A percentile compares a stretch with the other conserved stretches of the same genome.
These are phyloP conservation scores for Patagioenas fasciata DNA, from an alignment of 2,113 vertebrate species.

Conservation along the genomic window DNA sequence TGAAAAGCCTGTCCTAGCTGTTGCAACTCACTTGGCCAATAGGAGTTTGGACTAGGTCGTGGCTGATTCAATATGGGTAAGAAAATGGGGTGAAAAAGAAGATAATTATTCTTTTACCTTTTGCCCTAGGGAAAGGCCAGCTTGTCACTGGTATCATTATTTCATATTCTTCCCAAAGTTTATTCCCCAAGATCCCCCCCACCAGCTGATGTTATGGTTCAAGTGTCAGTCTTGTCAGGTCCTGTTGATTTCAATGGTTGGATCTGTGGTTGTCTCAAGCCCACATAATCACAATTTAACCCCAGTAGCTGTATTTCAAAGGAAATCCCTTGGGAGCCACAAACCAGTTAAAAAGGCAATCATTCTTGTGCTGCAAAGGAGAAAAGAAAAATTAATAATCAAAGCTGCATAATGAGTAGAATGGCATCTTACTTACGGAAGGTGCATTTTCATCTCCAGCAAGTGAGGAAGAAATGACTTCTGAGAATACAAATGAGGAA, in stretches of 20 bases:
- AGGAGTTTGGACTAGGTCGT: not conserved
- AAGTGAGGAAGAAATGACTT: conserved; percentile 49
- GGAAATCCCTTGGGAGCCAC: not conserved
- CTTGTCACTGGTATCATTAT: not conserved
- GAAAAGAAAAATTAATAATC: conserved; percentile 63
- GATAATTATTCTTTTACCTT: not conserved
- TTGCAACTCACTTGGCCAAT: not conserved
- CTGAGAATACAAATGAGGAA: conserved; percentile 67
- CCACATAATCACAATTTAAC: not conserved
- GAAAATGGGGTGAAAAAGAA: not conserved
- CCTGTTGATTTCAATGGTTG: not conserved
- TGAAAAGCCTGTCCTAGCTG: not conserved
- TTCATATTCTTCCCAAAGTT: not conserved
- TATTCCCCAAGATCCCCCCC: not conserved
- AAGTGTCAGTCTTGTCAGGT: not conserved
- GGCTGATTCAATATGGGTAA: not conserved
- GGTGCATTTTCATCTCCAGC: conserved; percentile 61
- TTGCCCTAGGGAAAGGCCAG: not conserved
- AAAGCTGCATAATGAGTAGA: conserved; percentile 59
- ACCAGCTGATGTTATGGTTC: not conserved
- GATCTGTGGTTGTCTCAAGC: not conserved
- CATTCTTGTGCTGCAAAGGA: conserved; percentile 10
- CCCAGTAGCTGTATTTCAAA: not conserved
- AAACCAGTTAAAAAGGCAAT: conserved; percentile 50
- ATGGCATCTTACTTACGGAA: conserved; percentile 51